Percentiles rank a stretch among this genome's conserved stretches.
Conservation (phyloP, 2,797 vertebrate genomes). For the Tauraco hartlaubi region DNA sequence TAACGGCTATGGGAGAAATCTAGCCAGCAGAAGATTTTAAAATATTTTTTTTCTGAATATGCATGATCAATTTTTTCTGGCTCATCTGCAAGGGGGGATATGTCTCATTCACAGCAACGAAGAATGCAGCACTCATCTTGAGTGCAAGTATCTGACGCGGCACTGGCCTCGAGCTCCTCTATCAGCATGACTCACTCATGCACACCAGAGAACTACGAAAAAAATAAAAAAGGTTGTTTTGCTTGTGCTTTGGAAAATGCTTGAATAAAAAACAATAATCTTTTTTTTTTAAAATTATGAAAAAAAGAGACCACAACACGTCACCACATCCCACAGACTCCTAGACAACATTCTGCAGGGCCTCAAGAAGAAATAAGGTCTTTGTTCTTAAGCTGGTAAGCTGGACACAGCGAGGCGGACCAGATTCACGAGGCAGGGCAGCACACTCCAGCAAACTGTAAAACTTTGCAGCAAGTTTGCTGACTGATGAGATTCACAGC, state of each 20-base stretch:
- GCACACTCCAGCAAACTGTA: not conserved
- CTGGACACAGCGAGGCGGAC: not conserved
- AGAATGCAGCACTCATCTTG: not conserved
- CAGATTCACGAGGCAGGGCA: not conserved
- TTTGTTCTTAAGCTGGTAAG: not conserved
- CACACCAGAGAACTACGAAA: not conserved
- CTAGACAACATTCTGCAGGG: not conserved
- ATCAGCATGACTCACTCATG: not conserved
- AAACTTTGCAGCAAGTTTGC: not conserved
- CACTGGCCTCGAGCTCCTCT: not conserved
- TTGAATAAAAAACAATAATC: not conserved
- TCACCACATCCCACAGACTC: not conserved
- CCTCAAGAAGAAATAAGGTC: not conserved
- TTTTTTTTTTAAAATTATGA: not conserved
- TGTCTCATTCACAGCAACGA: not conserved
- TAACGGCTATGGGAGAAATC: not conserved
- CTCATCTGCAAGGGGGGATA: not conserved
- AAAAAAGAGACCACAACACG: not conserved
- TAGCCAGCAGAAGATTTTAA: not conserved
- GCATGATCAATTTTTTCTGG: not conserved
- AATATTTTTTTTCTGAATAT: not conserved
- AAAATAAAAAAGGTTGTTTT: not conserved
- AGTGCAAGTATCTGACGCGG: not conserved
- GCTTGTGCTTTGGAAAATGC: not conserved
- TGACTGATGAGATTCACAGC: not conserved